A percentile compares a stretch with the other conserved stretches of the same genome.
Conservation (phyloP, 2,888 invertebrate genomes). For the Cotesia congregata region DNA sequence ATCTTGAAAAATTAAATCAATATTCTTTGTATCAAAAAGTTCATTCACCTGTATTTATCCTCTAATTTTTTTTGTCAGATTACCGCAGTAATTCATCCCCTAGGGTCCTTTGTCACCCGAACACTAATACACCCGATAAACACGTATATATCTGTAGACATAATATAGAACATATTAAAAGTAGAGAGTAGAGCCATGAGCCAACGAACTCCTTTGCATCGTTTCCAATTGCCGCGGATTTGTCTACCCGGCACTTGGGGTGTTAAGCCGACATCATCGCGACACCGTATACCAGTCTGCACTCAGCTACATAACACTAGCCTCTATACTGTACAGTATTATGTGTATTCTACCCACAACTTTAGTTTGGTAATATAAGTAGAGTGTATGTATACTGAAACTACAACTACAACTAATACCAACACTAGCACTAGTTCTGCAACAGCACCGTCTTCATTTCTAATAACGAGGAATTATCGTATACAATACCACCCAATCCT, state of each 20-base stretch:
- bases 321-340: slow-evolving; percentile 21
- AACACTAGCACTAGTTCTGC: slow-evolving; percentile 4
- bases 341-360: too few relatives aligned
- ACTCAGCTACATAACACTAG: slow-evolving; percentile 28
- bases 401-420: slow-evolving; percentile 35
- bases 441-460: slow-evolving; percentile 51
- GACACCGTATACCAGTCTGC: slow-evolving; percentile 41
- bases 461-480: slow-evolving; percentile 71
- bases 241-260: slow-evolving; percentile 65
- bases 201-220: slow-evolving; percentile 63
- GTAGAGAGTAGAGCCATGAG: neutral
- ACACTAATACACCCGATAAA: neutral
- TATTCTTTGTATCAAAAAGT: slow-evolving; percentile 35
- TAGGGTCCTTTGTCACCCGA: slow-evolving; percentile 54
- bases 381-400: too few relatives aligned
- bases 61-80: slow-evolving; percentile 55
- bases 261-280: slow-evolving; percentile 63
- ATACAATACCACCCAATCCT: slow-evolving; percentile 65
- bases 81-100: slow-evolving; percentile 55
- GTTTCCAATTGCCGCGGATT: slow-evolving; percentile 68
- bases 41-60: slow-evolving; percentile 65
- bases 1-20: neutral
- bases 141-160: slow-evolving; percentile 5
- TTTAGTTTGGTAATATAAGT: too few relatives aligned
- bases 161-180: slow-evolving; percentile 4